These are phyloP conservation scores for Camptogramma bilineatum DNA, from an alignment of 2,888 invertebrate species.

Conservation along the genomic window DNA sequence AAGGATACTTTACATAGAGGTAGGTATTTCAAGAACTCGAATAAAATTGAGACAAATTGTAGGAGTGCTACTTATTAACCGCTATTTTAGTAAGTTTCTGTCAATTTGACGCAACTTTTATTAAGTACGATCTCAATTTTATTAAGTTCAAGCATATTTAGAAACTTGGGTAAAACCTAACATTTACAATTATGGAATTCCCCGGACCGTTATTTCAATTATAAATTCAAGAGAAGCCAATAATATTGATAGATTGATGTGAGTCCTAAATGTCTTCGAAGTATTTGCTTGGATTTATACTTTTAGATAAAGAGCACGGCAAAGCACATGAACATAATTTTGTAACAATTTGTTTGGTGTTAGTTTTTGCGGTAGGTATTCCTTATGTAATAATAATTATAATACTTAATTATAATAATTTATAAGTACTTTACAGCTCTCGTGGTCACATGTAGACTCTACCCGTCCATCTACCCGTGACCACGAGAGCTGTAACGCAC, in stretches of 20 bases:
- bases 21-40: not conserved
- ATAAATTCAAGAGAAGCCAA: slow-evolving; percentile 8
- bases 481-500: no score
- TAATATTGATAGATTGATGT: slow-evolving; percentile 4
- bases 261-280: not conserved
- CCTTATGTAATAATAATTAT: no score
- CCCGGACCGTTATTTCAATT: slow-evolving; percentile 10
- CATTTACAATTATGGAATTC: not conserved
- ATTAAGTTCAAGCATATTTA: not conserved
- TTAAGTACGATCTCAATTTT: not conserved
- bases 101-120: not conserved
- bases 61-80: not conserved
- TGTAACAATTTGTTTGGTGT: no score
- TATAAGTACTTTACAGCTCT: no score
- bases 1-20: not conserved
- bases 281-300: not conserved
- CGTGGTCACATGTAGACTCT: no score
- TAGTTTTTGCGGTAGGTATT: no score
- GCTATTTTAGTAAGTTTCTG: not conserved
- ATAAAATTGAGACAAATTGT: not conserved
- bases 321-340: no score
- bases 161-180: slow-evolving; percentile 11
- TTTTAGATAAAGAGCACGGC: no score
- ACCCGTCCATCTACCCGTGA: no score
- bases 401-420: no score